Percentiles rank a stretch among this genome's conserved stretches.
phyloP scores from a whole-genome alignment of 2,113 vertebrate genomes.

The Gymnarchus niloticus region DNA sequence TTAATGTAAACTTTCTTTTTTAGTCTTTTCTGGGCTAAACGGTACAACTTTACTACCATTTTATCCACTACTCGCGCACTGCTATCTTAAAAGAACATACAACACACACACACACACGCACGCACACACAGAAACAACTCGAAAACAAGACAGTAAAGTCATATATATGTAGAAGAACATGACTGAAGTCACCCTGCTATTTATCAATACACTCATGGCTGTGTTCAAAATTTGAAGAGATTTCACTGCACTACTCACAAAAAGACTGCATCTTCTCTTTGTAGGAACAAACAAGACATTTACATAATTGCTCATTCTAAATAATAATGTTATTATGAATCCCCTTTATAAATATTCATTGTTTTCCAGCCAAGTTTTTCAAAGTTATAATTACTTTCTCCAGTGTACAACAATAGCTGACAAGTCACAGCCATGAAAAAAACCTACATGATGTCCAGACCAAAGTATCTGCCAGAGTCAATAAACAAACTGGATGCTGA shows the following conservation, averaged over 20 bases:
- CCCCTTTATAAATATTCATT: neutral
- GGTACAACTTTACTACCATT: neutral
- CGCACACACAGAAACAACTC: neutral
- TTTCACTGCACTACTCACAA: neutral
- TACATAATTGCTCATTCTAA: conserved; percentile 8
- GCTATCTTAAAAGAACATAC: neutral
- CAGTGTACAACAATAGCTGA: neutral
- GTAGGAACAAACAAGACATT: neutral
- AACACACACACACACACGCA: neutral
- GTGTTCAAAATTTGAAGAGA: neutral
- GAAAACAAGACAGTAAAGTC: neutral
- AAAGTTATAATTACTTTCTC: neutral
- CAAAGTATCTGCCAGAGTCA: no score
- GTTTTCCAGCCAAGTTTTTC: neutral
- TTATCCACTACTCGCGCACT: neutral
- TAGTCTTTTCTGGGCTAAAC: no score
- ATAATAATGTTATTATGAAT: conserved; percentile 8
- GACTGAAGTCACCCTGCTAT: neutral
- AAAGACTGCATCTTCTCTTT: neutral
- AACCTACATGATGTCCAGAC: neutral
- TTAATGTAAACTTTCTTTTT: no score
- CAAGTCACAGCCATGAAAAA: neutral
- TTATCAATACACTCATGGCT: neutral
- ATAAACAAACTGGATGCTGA: no score
- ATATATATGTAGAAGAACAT: no score